Evolutionary conservation across 2,888 invertebrate species (phyloP), one percentile per base, ranked within the genome.

Genomic region (Lithophane semibrunnea): DNA sequence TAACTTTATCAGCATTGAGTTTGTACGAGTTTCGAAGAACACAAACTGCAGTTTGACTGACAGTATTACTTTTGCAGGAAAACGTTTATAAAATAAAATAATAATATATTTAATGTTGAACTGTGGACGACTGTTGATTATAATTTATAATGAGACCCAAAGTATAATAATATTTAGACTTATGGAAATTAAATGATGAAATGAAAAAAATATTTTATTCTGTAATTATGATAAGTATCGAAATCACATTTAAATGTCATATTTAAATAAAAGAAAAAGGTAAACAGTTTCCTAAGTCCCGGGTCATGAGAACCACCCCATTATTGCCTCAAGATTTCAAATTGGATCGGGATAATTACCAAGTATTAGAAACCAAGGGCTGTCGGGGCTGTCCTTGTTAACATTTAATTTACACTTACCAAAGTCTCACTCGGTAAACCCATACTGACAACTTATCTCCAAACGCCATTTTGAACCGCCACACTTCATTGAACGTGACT

Each of bases 401-500:
- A 21, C 29, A 67, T 75, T 52, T 13, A 52, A 52, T 58, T 69
- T 42, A 10, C 3, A 44, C 16, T 65, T 12, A 65, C 37, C 9
- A 60, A 71, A 68, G 37, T 65, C 75, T 69, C 24, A 78, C 16
- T 79, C 13, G 18, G 16, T 58, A 16, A 73, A 78, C 54, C 4
- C 12, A 71, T 37, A 60, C 54, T 47, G 70, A 83, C 67, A 83
- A 60, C 18, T 64, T 74, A 79, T 82, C 79, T 83, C 44, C 12
- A 18, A 70, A 79, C 60, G 70, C 79, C 79, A 83, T 82, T 83
- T 75, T 44, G 13, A 44, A 79, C 54, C 21, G n/a, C 47, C 67
- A 63, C 64, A 69, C 67, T 56, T 77, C 66, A 84, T 72, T 61
- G 64, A 73, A 84, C 81, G 70, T 81, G 81, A 80, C 79, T 83